These are phyloP conservation scores for Microchrysa polita DNA, from an alignment of 2,888 invertebrate genomes.

Conservation along the genomic window DNA sequence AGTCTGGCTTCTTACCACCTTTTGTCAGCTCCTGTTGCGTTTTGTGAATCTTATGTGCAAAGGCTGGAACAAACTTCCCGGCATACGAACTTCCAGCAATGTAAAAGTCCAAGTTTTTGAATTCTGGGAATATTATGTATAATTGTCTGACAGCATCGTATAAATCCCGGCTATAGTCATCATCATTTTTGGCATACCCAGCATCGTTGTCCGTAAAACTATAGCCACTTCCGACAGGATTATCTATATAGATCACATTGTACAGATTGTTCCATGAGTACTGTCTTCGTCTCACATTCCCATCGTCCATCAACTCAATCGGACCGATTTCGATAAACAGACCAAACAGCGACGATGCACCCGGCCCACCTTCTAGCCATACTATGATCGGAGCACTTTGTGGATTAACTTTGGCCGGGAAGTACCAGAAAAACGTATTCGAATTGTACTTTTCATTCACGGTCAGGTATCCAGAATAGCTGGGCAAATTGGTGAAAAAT, in stretches of 20 bases:
- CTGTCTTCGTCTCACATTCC: conserved; percentile 67
- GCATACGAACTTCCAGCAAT: conserved; percentile 91
- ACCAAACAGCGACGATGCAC: conserved; percentile 81
- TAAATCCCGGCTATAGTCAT: conserved; percentile 81
- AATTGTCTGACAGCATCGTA: conserved; percentile 83
- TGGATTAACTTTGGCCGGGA: conserved; percentile 75
- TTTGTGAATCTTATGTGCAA: conserved; percentile 68
- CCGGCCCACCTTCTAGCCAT: conserved; percentile 90
- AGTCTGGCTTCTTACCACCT: background rate
- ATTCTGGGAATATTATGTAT: conserved; percentile 82
- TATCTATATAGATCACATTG: conserved; percentile 88
- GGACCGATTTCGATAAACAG: conserved; percentile 87
- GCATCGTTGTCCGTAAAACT: conserved; percentile 82
- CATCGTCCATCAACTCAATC: conserved; percentile 65
- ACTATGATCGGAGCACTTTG: conserved; percentile 75
- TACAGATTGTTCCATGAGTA: conserved; percentile 83
- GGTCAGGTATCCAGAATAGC: conserved; percentile 85
- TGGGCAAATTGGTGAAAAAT: conserved; percentile 70
- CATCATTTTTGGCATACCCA: conserved; percentile 83
- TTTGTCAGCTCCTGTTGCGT: conserved; percentile 58
- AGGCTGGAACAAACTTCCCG: conserved; percentile 81
- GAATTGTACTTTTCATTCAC: conserved; percentile 81
- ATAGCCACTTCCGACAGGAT: conserved; percentile 92
- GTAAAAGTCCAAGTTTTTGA: conserved; percentile 80
- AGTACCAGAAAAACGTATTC: conserved; percentile 93